phyloP scores from a whole-genome alignment of 2,113 vertebrate species.

The Ammodytes dubius region DNA sequence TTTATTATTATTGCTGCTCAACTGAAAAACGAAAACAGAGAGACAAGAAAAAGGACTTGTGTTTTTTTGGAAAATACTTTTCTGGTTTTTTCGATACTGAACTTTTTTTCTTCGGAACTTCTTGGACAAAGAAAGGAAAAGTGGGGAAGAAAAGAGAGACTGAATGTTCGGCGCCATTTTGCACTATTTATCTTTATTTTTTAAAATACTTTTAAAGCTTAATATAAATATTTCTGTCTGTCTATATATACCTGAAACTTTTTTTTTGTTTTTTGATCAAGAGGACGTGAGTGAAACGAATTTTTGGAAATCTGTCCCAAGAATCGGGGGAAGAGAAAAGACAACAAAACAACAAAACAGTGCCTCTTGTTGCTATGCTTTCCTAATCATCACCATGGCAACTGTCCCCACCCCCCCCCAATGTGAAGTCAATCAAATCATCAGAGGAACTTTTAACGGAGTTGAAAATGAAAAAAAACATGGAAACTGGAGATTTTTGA shows the following conservation, averaged over 20 bases:
- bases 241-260: slow-evolving; percentile 15
- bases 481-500: not conserved
- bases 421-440: slow-evolving; percentile 18
- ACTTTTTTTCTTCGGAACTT: too few species aligned
- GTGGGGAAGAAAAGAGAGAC: slow-evolving; percentile 41
- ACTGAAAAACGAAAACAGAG: slow-evolving; percentile 43
- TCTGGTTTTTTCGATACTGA: slow-evolving; percentile 44
- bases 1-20: slow-evolving; percentile 87
- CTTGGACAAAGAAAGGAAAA: not conserved
- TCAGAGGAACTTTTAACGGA: slow-evolving; percentile 4
- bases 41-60: slow-evolving; percentile 49
- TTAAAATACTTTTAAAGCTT: slow-evolving; percentile 50
- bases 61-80: slow-evolving; percentile 35
- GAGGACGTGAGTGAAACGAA: slow-evolving; percentile 18
- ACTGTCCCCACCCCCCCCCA: not conserved
- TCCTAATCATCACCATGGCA: slow-evolving; percentile 28
- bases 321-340: slow-evolving; percentile 37
- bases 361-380: slow-evolving; percentile 66
- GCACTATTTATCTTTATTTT: slow-evolving; percentile 81
- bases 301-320: slow-evolving; percentile 39
- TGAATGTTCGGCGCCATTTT: slow-evolving; percentile 78
- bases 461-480: not conserved
- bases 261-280: slow-evolving; percentile 35
- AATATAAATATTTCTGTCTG: slow-evolving; percentile 58
- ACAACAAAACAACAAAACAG: not conserved